A percentile compares a stretch with the other conserved stretches of the same genome.
These are phyloP conservation scores for Isaurus tuberculatus DNA, from an alignment of 92 coral and sea anemone genomes.

Conservation along the genomic window DNA sequence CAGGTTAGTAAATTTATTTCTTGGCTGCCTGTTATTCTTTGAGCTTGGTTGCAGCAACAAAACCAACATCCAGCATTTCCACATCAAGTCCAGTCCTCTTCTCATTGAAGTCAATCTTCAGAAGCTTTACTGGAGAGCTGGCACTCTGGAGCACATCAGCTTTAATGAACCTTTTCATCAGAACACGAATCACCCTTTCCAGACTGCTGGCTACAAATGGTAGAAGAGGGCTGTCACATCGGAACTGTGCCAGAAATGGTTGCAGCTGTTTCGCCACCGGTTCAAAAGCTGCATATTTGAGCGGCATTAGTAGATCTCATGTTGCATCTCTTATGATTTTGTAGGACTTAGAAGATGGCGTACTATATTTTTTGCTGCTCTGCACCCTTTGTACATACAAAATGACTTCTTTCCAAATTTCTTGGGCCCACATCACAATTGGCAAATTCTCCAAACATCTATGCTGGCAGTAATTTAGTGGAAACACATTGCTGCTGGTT, in stretches of 20 bases:
- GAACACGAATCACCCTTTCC: conserved; percentile 42
- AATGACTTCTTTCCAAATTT: conserved; percentile 55
- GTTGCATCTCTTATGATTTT: conserved; percentile 41
- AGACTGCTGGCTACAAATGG: conserved; percentile 47
- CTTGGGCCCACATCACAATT: conserved; percentile 63
- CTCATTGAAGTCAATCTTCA: conserved; percentile 52
- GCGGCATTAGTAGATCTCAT: conserved; percentile 55
- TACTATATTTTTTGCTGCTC: conserved; percentile 39
- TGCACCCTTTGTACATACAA: conserved; percentile 58
- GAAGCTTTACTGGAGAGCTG: conserved; percentile 46
- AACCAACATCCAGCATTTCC: conserved; percentile 50
- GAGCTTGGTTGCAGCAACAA: conserved; percentile 57
- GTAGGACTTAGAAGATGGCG: conserved; percentile 44
- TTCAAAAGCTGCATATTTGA: conserved; percentile 46
- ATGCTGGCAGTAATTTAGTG: conserved; percentile 66
- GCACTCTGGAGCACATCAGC: conserved; percentile 46
- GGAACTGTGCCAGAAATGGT: conserved; percentile 52
- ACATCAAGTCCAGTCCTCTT: conserved; percentile 49
- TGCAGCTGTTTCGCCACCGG: conserved; percentile 53
- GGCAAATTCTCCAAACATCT: conserved; percentile 68
- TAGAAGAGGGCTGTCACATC: conserved; percentile 43
- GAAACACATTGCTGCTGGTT: conserved; percentile 54
- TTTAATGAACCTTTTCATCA: conserved; percentile 52
- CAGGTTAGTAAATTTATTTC: conserved; percentile 20
- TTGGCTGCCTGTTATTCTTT: conserved; percentile 50